Percentiles rank a stretch among this genome's conserved stretches.
phyloP scores from a whole-genome alignment of 2,888 invertebrate species.

The Hirudinaria manillensis region DNA sequence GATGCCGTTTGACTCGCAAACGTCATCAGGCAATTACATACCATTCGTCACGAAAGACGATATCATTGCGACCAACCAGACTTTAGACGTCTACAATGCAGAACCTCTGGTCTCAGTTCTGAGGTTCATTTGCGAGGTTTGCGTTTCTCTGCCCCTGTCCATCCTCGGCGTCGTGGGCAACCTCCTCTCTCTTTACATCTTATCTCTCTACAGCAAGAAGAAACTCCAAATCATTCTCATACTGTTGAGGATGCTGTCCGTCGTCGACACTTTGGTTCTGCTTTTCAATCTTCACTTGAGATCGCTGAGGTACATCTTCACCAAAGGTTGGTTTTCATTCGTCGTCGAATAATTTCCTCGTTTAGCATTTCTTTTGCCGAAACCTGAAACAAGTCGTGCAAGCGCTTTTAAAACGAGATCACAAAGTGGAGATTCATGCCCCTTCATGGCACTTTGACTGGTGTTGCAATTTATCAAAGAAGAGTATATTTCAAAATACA shows the following conservation, averaged over 20 bases:
- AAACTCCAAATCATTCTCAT: constrained; percentile 35
- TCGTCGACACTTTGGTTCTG: constrained; percentile 37
- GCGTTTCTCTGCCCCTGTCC: constrained; percentile 34
- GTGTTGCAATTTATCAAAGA: neutral
- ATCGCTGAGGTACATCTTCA: constrained; percentile 27
- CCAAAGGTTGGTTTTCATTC: neutral
- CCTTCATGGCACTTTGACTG: neutral
- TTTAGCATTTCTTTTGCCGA: neutral
- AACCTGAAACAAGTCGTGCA: neutral
- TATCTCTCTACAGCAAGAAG: constrained; percentile 35
- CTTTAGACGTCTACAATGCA: neutral
- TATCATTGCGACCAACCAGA: neutral
- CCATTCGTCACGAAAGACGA: neutral
- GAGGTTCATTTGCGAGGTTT: constrained; percentile 33
- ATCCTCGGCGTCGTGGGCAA: constrained; percentile 39
- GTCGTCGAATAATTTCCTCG: neutral
- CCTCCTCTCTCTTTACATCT: constrained; percentile 33
- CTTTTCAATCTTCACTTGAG: constrained; percentile 33
- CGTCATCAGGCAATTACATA: neutral
- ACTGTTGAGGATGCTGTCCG: constrained; percentile 35
- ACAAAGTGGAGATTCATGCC: no score
- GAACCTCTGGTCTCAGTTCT: neutral
- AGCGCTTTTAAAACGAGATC: no score
- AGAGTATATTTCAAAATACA: no score
- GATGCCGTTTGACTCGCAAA: neutral